phyloP scores from a whole-genome alignment of 2,888 invertebrate genomes.

The Acanthococcus lagerstroemiae region DNA sequence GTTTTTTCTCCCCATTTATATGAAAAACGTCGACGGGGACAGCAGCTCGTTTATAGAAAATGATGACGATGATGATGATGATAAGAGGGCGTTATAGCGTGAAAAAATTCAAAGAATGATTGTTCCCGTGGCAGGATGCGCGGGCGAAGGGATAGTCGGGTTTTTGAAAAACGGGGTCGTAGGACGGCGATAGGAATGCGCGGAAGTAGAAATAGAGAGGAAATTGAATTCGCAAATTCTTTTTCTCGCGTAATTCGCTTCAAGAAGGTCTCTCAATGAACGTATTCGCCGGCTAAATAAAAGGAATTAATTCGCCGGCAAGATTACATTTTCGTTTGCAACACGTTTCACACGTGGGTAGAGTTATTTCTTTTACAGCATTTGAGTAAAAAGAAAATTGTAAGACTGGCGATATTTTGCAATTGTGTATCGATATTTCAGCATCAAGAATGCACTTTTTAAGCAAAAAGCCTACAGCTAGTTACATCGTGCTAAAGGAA shows the following conservation, averaged over 20 bases:
- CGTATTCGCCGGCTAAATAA: neutral
- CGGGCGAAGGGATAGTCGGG: neutral
- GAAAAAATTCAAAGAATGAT: constrained; percentile 29
- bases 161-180: constrained; percentile 24
- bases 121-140: constrained; percentile 12
- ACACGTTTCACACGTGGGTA: too few relatives aligned
- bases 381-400: too few relatives aligned
- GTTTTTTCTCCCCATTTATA: constrained; percentile 18
- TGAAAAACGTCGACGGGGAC: constrained; percentile 3
- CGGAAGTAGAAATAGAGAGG: constrained; percentile 26
- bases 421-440: too few relatives aligned
- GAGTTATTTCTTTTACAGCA: too few relatives aligned
- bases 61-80: constrained; percentile 21
- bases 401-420: too few relatives aligned
- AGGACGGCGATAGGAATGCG: constrained; percentile 18
- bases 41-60: constrained; percentile 23
- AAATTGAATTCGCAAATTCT: constrained; percentile 25
- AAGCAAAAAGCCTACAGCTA: too few relatives aligned
- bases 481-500: too few relatives aligned
- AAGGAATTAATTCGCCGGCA: constrained; percentile 22
- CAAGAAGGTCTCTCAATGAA: neutral
- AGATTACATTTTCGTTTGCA: constrained; percentile 10
- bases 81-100: constrained; percentile 20
- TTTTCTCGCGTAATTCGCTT: constrained; percentile 5
- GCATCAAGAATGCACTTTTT: too few relatives aligned